Evolutionary conservation across 2,113 vertebrate species (phyloP).

Genomic region (Ptychochromis oligacanthus): DNA sequence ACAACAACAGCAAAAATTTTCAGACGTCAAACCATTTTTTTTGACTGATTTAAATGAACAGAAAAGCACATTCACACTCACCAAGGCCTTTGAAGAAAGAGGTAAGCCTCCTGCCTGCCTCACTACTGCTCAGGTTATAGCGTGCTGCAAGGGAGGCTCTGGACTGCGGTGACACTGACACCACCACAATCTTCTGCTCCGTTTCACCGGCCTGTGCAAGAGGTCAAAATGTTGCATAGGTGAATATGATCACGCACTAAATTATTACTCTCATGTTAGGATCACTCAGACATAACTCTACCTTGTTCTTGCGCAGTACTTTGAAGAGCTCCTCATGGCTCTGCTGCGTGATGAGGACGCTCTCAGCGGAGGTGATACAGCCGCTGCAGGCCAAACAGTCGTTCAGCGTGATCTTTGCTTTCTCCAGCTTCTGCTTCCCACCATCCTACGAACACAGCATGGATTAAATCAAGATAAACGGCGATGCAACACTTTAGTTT

Average conservation of each 20-base stretch:
- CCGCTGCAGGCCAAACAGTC: conserved; percentile 98
- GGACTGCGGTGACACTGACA: conserved; percentile 93
- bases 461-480: background rate
- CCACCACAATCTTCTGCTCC: conserved; percentile 86
- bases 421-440: conserved; percentile 86
- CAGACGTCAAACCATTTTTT: background rate
- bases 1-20: background rate
- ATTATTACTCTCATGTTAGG: background rate
- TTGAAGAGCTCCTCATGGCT: conserved; percentile 90
- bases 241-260: background rate
- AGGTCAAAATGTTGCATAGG: background rate
- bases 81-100: conserved; percentile 90
- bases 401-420: conserved; percentile 91
- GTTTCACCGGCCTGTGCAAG: conserved; percentile 35
- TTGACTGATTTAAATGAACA: background rate
- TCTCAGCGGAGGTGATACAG: conserved; percentile 96
- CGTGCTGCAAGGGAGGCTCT: conserved; percentile 89
- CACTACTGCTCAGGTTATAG: conserved; percentile 82
- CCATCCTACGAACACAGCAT: conserved; percentile 83
- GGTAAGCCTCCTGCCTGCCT: conserved; percentile 86
- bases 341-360: conserved; percentile 91
- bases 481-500: background rate
- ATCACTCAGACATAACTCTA: conserved; percentile 42
- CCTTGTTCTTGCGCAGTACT: conserved; percentile 86
- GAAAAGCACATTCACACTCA: conserved; percentile 57